phyloP scores from a whole-genome alignment of 2,888 invertebrate genomes.

The Lasioglossum oenotherae region DNA sequence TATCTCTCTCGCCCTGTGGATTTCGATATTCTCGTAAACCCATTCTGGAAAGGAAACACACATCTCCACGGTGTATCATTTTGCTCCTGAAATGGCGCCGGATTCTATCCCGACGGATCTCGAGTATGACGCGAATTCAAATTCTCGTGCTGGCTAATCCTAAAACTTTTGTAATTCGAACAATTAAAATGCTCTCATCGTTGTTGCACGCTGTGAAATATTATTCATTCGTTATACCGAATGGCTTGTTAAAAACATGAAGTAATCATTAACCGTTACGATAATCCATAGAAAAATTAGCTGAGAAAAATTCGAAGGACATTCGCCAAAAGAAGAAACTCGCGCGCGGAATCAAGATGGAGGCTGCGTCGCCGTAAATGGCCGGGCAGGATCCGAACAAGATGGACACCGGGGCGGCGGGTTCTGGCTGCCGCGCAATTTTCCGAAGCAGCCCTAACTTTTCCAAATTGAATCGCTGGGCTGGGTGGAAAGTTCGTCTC shows the following conservation, averaged over 20 bases:
- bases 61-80: background rate
- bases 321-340: background rate
- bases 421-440: conserved; percentile 26
- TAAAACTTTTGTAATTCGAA: background rate
- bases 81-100: background rate
- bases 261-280: no score
- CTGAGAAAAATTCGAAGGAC: no score
- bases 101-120: background rate
- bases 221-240: background rate
- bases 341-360: conserved; percentile 9
- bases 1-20: background rate
- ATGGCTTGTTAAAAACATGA: background rate
- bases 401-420: background rate
- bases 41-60: background rate
- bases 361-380: conserved; percentile 6
- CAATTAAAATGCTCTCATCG: background rate
- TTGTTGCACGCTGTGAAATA: background rate
- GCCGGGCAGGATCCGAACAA: conserved; percentile 9
- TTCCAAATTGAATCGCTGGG: conserved; percentile 45
- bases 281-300: no score
- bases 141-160: background rate
- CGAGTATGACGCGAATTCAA: background rate
- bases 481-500: conserved; percentile 23
- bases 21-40: background rate
- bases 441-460: conserved; percentile 49